Evolutionary conservation across 2,888 invertebrate genomes (phyloP).

Genomic region (Plebejus melissa): DNA sequence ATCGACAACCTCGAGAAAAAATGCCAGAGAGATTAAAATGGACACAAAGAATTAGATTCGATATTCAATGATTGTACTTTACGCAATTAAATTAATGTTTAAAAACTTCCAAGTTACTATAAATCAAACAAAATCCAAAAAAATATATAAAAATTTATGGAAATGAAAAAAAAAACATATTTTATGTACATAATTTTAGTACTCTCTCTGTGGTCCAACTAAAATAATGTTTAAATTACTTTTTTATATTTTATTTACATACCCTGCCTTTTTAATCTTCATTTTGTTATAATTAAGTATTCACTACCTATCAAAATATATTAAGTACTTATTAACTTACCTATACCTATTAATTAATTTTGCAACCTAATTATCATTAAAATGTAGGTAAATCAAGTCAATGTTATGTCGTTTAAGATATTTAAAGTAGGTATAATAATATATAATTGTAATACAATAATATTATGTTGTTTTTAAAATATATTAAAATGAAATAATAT

Average conservation of each 20-base stretch:
- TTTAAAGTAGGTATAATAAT: not conserved
- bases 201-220: conserved; percentile 52
- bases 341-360: not conserved
- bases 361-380: not conserved
- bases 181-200: conserved; percentile 39
- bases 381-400: not conserved
- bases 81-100: conserved; percentile 30
- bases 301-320: not conserved
- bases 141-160: conserved; percentile 16
- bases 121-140: conserved; percentile 30
- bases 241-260: conserved; percentile 22
- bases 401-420: conserved; percentile 2
- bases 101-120: conserved; percentile 29
- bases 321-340: not conserved
- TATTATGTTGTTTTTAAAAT: not conserved
- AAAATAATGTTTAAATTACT: conserved; percentile 43
- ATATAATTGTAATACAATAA: not conserved
- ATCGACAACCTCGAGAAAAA: conserved; percentile 54
- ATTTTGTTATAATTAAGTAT: not conserved
- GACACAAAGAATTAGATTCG: not conserved
- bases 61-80: conserved; percentile 28
- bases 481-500: not conserved
- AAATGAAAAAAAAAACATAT: conserved; percentile 27
- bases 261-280: not conserved
- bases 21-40: conserved; percentile 46